Percentiles rank a stretch among this genome's conserved stretches.
These are phyloP conservation scores for Drosophila suzukii DNA, from an alignment of 1,140 invertebrate genomes.

Conservation along the genomic window DNA sequence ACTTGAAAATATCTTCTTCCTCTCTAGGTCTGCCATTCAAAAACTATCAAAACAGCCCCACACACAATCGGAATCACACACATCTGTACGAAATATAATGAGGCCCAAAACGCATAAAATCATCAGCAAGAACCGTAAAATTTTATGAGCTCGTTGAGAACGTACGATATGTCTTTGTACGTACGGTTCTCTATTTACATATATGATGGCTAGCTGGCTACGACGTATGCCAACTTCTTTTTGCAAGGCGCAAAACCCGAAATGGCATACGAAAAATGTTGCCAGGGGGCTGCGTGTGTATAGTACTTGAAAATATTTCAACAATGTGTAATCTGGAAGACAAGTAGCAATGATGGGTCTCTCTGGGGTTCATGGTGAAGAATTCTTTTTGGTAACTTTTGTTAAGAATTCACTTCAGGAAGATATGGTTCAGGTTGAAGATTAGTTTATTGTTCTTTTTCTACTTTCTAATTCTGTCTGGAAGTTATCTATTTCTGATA, in stretches of 20 bases:
- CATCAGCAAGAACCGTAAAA: slow-evolving; percentile 61
- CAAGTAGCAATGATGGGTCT: slow-evolving; percentile 3
- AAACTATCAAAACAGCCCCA: slow-evolving; percentile 52
- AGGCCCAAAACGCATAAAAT: slow-evolving; percentile 61
- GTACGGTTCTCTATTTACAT: slow-evolving; percentile 16
- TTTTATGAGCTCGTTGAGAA: slow-evolving; percentile 52
- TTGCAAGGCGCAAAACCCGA: slow-evolving; percentile 26
- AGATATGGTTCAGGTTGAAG: slow-evolving; percentile 6
- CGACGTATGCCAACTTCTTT: slow-evolving; percentile 33
- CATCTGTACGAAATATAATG: slow-evolving; percentile 42
- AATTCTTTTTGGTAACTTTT: neutral
- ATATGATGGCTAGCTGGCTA: slow-evolving; percentile 1
- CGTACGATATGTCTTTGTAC: slow-evolving; percentile 39
- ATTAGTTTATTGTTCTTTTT: slow-evolving; percentile 1
- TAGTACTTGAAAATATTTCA: slow-evolving; percentile 47
- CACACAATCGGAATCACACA: slow-evolving; percentile 16
- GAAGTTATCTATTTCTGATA: slow-evolving; percentile 10
- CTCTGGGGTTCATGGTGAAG: neutral
- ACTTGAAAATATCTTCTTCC: slow-evolving; percentile 51
- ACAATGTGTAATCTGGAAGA: slow-evolving; percentile 30
- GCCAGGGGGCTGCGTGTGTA: slow-evolving; percentile 1
- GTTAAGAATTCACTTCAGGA: neutral
- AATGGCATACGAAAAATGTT: slow-evolving; percentile 32
- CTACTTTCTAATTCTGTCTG: slow-evolving; percentile 7
- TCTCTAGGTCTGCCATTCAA: slow-evolving; percentile 52